Percentiles rank a stretch among this genome's conserved stretches.
phyloP scores from a whole-genome alignment of 1,140 invertebrate species.

The Lepidurus couesii region DNA sequence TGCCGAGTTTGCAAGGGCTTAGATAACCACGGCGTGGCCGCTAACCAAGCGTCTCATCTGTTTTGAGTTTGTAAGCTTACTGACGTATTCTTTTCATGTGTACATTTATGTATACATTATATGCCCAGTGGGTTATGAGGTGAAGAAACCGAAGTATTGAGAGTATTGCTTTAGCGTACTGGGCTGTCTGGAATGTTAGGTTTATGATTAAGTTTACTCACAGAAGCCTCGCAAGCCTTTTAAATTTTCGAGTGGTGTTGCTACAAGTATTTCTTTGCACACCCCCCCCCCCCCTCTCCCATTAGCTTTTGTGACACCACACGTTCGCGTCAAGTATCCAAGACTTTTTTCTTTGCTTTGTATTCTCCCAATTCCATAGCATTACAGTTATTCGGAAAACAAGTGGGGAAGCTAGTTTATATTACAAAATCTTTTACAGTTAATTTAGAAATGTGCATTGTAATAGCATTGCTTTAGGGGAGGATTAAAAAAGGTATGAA shows the following conservation, averaged over 20 bases:
- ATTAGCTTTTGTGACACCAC: not conserved
- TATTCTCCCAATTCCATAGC: not conserved
- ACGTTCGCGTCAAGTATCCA: not conserved
- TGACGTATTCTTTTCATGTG: not conserved
- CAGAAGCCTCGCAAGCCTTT: not conserved
- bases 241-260: not conserved
- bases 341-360: not conserved
- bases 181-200: not conserved
- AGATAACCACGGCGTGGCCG: not conserved
- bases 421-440: not conserved
- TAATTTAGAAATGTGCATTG: slow-evolving; percentile 1
- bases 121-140: not conserved
- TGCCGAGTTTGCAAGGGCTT: not conserved
- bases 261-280: not conserved
- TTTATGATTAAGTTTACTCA: not conserved
- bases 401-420: not conserved
- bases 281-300: not conserved
- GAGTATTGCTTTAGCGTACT: not conserved
- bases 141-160: not conserved
- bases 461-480: not conserved
- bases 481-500: not conserved
- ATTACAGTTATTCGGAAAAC: slow-evolving; percentile 3
- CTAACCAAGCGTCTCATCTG: not conserved
- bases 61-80: not conserved
- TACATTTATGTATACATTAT: slow-evolving; percentile 2